Percentiles rank a stretch among this genome's conserved stretches.
phyloP scores from a whole-genome alignment of 1,140 invertebrate genomes.

The Monomorium pharaonis region DNA sequence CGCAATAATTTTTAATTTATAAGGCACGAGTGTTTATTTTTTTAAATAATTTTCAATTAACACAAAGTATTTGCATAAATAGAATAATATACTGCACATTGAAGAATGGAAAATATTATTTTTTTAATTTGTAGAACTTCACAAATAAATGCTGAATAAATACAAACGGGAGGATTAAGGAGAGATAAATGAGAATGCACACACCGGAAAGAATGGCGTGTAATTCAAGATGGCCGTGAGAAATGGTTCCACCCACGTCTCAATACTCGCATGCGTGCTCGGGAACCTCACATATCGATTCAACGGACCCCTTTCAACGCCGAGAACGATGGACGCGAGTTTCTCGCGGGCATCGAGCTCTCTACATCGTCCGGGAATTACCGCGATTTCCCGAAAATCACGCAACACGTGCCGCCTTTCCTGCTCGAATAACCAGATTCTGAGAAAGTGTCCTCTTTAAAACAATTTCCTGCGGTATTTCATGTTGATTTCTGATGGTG shows the following conservation, averaged over 20 bases:
- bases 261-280: conserved; percentile 72
- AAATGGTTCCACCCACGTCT: conserved; percentile 71
- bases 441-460: neutral
- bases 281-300: conserved; percentile 62
- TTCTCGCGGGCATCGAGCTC: conserved; percentile 66
- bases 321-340: neutral
- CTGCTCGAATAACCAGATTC: neutral
- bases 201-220: conserved; percentile 45
- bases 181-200: neutral
- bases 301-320: conserved; percentile 48
- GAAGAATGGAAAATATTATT: neutral
- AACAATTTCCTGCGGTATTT: neutral
- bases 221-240: conserved; percentile 67
- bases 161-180: neutral
- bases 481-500: neutral
- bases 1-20: neutral
- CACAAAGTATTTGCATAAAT: neutral
- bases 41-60: neutral
- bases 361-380: conserved; percentile 41
- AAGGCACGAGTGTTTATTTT: neutral
- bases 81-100: neutral
- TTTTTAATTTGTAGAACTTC: neutral
- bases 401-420: neutral
- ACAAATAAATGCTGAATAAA: neutral
- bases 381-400: conserved; percentile 42